Conservation (phyloP, 2,113 vertebrate species). For the Eptesicus fuscus region DNA sequence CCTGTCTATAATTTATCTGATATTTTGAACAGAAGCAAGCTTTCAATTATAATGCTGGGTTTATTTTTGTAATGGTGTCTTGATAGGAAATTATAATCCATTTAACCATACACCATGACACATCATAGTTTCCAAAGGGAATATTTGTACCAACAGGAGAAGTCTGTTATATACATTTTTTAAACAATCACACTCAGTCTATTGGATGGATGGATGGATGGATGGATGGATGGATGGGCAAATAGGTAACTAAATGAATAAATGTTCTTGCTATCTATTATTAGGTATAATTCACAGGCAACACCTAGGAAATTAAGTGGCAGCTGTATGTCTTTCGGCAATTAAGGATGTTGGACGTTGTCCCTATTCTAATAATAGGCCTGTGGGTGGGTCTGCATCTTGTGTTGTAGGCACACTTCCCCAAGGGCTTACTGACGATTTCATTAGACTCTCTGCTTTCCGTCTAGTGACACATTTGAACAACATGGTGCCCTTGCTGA, state of each 20-base stretch:
- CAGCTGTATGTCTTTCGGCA: constrained; percentile 47
- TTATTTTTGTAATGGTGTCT: not conserved
- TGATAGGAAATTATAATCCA: constrained; percentile 10
- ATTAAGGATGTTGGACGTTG: not conserved
- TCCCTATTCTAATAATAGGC: constrained; percentile 21
- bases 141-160: not conserved
- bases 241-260: not conserved
- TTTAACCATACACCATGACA: constrained; percentile 17
- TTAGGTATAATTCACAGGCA: not conserved
- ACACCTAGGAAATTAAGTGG: not conserved
- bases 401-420: not conserved
- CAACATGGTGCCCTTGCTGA: not conserved
- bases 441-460: not conserved
- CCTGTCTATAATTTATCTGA: constrained; percentile 1
- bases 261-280: not conserved
- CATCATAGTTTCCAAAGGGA: not conserved
- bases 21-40: not conserved
- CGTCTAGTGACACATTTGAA: not conserved
- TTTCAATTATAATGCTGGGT: not conserved
- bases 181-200: not conserved
- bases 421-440: not conserved
- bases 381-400: not conserved
- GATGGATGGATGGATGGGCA: not conserved
- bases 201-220: not conserved
- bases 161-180: not conserved